phyloP scores from a whole-genome alignment of 2,797 vertebrate genomes.

The Sebastolobus altivelis region DNA sequence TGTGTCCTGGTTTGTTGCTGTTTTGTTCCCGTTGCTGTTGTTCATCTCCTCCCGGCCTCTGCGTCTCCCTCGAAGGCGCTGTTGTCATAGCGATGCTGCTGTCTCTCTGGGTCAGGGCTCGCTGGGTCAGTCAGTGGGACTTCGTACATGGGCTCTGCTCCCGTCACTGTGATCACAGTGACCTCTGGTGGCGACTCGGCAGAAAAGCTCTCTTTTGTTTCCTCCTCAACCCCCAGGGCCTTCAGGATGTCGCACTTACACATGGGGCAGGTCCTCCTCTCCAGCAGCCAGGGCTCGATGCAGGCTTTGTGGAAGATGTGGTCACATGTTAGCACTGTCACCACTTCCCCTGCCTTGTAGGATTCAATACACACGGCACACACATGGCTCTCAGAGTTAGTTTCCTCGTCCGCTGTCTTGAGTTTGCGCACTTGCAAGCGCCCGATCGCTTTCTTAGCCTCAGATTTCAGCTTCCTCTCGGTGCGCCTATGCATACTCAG shows the following conservation, averaged over 20 bases:
- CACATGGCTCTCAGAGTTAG: slow-evolving; percentile 84
- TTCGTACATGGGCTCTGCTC: slow-evolving; percentile 67
- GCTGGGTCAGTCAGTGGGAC: slow-evolving; percentile 70
- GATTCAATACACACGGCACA: slow-evolving; percentile 95
- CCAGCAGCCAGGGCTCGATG: slow-evolving; percentile 95
- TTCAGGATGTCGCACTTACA: slow-evolving; percentile 97
- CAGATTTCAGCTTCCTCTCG: slow-evolving; percentile 88
- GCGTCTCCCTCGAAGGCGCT: slow-evolving; percentile 74
- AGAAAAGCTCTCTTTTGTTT: slow-evolving; percentile 49
- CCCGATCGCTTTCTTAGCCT: slow-evolving; percentile 90
- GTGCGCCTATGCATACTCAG: slow-evolving; percentile 82
- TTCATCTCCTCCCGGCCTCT: slow-evolving; percentile 58
- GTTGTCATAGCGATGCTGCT: slow-evolving; percentile 79
- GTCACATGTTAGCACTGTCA: slow-evolving; percentile 93
- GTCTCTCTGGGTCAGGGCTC: slow-evolving; percentile 53
- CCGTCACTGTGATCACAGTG: slow-evolving; percentile 78
- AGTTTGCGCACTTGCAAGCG: slow-evolving; percentile 89
- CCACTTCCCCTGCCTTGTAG: slow-evolving; percentile 90
- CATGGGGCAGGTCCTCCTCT: slow-evolving; percentile 95
- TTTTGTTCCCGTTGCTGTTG: slow-evolving; percentile 36
- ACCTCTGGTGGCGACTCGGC: slow-evolving; percentile 66
- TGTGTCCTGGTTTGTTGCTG: slow-evolving; percentile 33
- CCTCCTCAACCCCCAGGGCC: slow-evolving; percentile 88
- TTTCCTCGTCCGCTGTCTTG: slow-evolving; percentile 90
- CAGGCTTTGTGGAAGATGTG: slow-evolving; percentile 95